Conservation (phyloP, 2,113 vertebrate species). For the Neomonachus schauinslandi region DNA sequence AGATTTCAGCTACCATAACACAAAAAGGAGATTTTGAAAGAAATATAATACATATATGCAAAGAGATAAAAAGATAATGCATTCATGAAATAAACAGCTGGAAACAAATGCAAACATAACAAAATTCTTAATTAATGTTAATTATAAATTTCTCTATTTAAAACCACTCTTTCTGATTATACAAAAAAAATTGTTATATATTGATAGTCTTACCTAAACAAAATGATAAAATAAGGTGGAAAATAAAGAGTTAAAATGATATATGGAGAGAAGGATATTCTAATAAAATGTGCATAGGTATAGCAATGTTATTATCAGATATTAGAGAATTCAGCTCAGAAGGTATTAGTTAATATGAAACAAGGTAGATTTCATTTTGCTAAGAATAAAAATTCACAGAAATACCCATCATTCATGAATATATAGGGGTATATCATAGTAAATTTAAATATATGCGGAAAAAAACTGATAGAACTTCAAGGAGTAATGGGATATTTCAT, state of each 20-base stretch:
- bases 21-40: neutral
- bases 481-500: neutral
- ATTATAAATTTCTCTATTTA: neutral
- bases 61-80: neutral
- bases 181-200: neutral
- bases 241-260: neutral
- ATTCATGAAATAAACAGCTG: neutral
- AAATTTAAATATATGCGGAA: neutral
- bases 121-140: neutral
- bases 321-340: neutral
- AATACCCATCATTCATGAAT: neutral
- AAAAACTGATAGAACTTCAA: neutral
- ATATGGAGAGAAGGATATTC: fast-evolving
- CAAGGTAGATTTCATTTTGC: neutral
- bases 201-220: neutral
- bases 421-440: fast-evolving
- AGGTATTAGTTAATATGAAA: neutral
- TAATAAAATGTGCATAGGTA: neutral
- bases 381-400: neutral
- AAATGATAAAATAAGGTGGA: neutral
- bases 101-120: neutral
- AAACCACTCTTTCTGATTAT: neutral
- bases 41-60: neutral
- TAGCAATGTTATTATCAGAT: neutral
- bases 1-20: neutral